Base-by-base conservation (phyloP, 2,113 vertebrate genomes). In the Sitta europaea region DNA sequence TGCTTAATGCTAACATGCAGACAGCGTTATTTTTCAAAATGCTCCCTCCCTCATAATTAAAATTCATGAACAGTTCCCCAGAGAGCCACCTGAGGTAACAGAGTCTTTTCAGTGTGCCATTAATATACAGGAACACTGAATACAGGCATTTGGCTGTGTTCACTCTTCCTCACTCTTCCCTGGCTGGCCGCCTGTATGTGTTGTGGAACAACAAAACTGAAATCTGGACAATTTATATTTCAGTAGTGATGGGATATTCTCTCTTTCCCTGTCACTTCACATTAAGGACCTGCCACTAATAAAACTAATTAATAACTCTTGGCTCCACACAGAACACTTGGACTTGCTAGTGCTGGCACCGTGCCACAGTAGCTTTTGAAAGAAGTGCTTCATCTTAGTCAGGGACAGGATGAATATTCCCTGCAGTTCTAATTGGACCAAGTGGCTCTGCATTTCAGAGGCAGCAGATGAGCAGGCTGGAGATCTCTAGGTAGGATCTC, bases 311-410 rank as follows among this genome's bases (percentile, higher is more conserved):
- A 99, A 98, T 99, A 99, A 98, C 98, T 97, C 98, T 98, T 98
- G 98, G 98, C 98, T 98, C 97, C 51, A 97, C 95, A 79, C 97
- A 97, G 97, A 91, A 96, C 97, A 94, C 97, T 98, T 98, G 98
- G 98, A 97, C 98, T 98, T 97, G 97, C 97, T 97, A 87, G 91
- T 59, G 96, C 98, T 99, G 99, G 99, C 98, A 40, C 85, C 0
- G 58, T 96, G 98, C 99, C 99, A 98, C 97, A 1, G 65, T 89
- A 91, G 98, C 98, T 98, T 98, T 98, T 98, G 98, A 98, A 98
- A 98, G 98, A 98, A 98, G 98, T 97, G 98, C 98, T 99, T 99
- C 98, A 98, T 99, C 99, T 99, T 98, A 98, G 99, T 99, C 99
- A 98, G 96, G 97, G 98, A 97, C 98, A 98, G 98, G 98, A 98